Evolutionary conservation across 2,888 invertebrate species (phyloP), one percentile per base, ranked within the genome.

Genomic region (Achlya flavicornis): DNA sequence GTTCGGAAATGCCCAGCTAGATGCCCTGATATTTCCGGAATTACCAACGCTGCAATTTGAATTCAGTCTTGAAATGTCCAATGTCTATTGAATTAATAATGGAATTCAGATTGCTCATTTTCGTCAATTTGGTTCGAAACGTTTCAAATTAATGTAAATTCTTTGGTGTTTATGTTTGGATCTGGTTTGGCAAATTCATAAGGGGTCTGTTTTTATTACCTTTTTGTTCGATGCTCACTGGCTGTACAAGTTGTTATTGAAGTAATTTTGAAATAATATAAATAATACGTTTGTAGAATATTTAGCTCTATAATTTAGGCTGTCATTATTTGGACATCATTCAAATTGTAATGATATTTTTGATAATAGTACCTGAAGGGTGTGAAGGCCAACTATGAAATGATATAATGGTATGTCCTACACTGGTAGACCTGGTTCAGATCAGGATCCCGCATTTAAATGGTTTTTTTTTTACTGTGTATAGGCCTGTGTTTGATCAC

Each of bases 11-110:
- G 70, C 70, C 68, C 61, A 68, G 71, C 66, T 76, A 68, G 75
- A 68, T 66, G 69, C 68, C 74, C 74, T 66, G 79, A 77, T 78
- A 76, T 80, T 74, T 79, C 80, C 79, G 75, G 76, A 74, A 77
- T 73, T 66, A 73, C 73, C 67, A 69, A 64, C 61, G 66, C 66
- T 60, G 65, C 70, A 72, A 70, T 74, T 71, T 72, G 64, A 64
- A 63, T 67, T 70, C 58, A 70, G 64, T 66, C 73, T 67, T 68
- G 66, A 71, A 74, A 69, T 71, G 73, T 72, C 69, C 70, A 65
- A 66, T 58, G 63, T 60, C 61, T 61, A 71, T 65, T 72, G 67
- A 77, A 75, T 74, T 74, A 71, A 75, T 74, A 71, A 68, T 67
- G 72, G 63, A 16, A 59, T 59, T 59, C 38, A 38, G 38, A 38